A percentile compares a stretch with the other conserved stretches of the same genome.
These are phyloP conservation scores for Volucella inanis DNA, from an alignment of 2,888 invertebrate genomes.

Conservation along the genomic window DNA sequence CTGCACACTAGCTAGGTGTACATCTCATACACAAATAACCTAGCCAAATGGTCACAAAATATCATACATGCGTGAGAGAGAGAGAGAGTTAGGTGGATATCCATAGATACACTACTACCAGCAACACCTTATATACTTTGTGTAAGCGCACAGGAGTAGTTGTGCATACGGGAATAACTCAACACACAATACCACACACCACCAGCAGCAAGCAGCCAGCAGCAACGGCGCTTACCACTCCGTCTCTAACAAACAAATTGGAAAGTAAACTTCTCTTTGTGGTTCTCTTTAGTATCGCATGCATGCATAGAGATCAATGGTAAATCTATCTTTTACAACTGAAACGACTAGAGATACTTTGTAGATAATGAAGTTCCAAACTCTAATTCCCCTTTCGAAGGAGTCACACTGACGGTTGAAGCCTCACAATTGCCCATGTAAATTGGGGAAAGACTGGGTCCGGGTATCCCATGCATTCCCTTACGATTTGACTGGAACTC, in stretches of 20 bases:
- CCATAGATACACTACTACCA: conserved; percentile 37
- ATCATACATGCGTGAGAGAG: conserved; percentile 58
- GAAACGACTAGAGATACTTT: not conserved
- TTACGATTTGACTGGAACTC: conserved; percentile 46
- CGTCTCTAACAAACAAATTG: conserved; percentile 67
- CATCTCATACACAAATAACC: conserved; percentile 54
- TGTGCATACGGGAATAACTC: conserved; percentile 23
- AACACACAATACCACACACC: conserved; percentile 43
- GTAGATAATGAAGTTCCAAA: not conserved
- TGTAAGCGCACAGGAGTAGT: conserved; percentile 38
- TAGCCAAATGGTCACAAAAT: conserved; percentile 58
- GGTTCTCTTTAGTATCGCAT: conserved; percentile 75
- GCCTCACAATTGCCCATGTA: conserved; percentile 9
- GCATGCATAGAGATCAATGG: conserved; percentile 68
- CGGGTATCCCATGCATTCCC: conserved; percentile 22
- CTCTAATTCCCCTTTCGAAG: conserved; percentile 27
- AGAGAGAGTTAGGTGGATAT: conserved; percentile 65
- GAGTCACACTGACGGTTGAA: not conserved
- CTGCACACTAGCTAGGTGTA: conserved; percentile 38
- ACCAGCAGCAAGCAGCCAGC: conserved; percentile 1
- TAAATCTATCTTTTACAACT: too few relatives aligned
- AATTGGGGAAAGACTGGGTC: conserved; percentile 58
- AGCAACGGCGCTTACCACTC: conserved; percentile 73
- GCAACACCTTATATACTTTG: conserved; percentile 15
- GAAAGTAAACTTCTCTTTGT: conserved; percentile 73